Percentiles rank a stretch among this genome's conserved stretches.
Evolutionary conservation across 1,140 invertebrate genomes (phyloP).

Genomic region (Ceratosolen fusciceps): DNA sequence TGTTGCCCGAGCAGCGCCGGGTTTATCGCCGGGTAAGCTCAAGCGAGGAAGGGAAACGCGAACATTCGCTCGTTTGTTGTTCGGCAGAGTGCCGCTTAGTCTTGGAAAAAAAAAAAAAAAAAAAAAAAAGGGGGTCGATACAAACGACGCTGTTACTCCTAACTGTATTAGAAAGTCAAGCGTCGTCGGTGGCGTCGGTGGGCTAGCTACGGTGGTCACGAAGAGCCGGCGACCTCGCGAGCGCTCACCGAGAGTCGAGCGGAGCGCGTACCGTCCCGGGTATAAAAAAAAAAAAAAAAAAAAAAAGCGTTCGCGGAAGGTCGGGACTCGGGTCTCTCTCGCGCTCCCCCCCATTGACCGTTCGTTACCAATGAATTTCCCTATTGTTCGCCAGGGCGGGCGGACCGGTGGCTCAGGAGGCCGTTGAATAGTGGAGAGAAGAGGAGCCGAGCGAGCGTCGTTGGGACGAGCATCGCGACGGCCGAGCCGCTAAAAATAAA

Average conservation of each 20-base stretch:
- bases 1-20: no score
- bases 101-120: no score
- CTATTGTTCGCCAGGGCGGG: background rate
- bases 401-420: background rate
- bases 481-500: constrained; percentile 48
- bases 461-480: background rate
- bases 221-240: background rate
- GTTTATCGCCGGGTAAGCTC: no score
- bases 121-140: background rate
- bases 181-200: no score
- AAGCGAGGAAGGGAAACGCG: background rate
- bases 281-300: no score
- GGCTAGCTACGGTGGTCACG: no score
- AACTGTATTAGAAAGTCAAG: background rate
- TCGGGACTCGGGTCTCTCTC: no score
- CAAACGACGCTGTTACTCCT: background rate
- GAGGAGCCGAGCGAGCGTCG: no score
- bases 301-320: no score
- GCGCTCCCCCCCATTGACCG: no score
- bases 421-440: background rate
- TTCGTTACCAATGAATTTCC: background rate
- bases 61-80: background rate
- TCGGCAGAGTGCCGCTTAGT: background rate
- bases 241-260: background rate
- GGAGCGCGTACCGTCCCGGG: no score